Percentiles rank a stretch among this genome's conserved stretches.
These are phyloP conservation scores for Drosophila greeni DNA, from an alignment of 2,888 invertebrate genomes.

Conservation along the genomic window DNA sequence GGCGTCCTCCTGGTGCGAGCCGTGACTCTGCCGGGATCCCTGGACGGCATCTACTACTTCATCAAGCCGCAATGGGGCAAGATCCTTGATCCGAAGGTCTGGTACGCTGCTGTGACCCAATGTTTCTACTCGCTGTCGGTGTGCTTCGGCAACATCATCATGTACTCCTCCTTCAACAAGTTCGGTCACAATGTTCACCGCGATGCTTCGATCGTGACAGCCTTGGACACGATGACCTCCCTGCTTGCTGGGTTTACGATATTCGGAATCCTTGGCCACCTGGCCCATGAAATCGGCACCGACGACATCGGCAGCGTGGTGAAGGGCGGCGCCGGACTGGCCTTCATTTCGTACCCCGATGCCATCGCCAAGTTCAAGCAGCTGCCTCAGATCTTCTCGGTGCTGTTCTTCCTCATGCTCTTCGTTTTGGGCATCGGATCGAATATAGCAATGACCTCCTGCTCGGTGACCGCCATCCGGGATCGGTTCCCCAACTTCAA, in stretches of 20 bases:
- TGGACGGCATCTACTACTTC: conserved; percentile 83
- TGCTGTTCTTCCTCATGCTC: conserved; percentile 81
- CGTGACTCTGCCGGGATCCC: conserved; percentile 82
- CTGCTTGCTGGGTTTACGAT: conserved; percentile 81
- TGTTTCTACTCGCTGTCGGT: conserved; percentile 83
- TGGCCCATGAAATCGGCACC: conserved; percentile 80
- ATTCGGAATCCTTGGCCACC: conserved; percentile 81
- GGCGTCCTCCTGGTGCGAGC: conserved; percentile 83
- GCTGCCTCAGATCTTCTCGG: conserved; percentile 81
- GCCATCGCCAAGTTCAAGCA: conserved; percentile 81
- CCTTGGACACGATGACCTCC: conserved; percentile 81
- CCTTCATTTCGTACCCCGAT: conserved; percentile 82
- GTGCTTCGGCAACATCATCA: conserved; percentile 83
- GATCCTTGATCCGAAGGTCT: conserved; percentile 82
- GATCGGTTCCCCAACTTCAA: conserved; percentile 79
- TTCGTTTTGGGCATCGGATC: conserved; percentile 81
- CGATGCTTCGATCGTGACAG: conserved; percentile 81
- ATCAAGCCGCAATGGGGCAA: conserved; percentile 83
- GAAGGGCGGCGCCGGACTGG: conserved; percentile 80
- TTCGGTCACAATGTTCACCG: conserved; percentile 82
- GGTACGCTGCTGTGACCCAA: conserved; percentile 84
- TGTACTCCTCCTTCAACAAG: conserved; percentile 83
- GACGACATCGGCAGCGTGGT: conserved; percentile 80
- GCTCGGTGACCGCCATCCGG: conserved; percentile 79
- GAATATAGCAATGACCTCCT: conserved; percentile 80